Percentiles rank a stretch among this genome's conserved stretches.
These are phyloP conservation scores for Malacoraja senta DNA, from an alignment of 2,797 vertebrate genomes.

Conservation along the genomic window DNA sequence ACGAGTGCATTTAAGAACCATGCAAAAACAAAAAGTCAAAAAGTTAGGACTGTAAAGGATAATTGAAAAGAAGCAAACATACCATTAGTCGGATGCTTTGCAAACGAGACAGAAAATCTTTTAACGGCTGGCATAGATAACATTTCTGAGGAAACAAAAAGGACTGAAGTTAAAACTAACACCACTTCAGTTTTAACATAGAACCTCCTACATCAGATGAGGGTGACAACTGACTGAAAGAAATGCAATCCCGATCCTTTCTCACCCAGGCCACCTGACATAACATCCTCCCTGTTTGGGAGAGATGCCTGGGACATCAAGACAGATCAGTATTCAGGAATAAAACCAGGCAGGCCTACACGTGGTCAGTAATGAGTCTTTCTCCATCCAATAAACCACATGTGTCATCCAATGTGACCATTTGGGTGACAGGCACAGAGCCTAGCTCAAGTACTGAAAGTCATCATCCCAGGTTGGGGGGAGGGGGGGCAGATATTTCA, in stretches of 20 bases:
- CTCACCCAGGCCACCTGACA: neutral
- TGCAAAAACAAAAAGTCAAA: conserved; percentile 65
- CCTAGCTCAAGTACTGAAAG: neutral
- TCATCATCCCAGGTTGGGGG: neutral
- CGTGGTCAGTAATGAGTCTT: neutral
- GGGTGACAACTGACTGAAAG: neutral
- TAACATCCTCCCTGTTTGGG: neutral
- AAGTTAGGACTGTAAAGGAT: conserved; percentile 69
- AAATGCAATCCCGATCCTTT: conserved; percentile 6
- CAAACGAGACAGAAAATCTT: conserved; percentile 99
- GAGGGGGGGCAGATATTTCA: neutral
- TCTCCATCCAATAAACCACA: neutral
- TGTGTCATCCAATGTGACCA: no score
- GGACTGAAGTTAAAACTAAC: conserved; percentile 70
- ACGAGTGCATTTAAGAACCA: conserved; percentile 59
- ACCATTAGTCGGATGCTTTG: conserved; percentile 99
- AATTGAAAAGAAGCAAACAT: conserved; percentile 97
- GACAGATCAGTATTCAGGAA: no score
- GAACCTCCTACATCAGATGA: conserved; percentile 20
- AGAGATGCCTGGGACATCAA: neutral
- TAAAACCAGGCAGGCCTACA: neutral
- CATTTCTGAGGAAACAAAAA: conserved; percentile 99
- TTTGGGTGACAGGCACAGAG: neutral
- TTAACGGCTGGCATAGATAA: conserved; percentile 99
- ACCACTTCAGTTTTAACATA: conserved; percentile 31